phyloP scores from a whole-genome alignment of 2,797 vertebrate species.

The Ambastaia sidthimunki region DNA sequence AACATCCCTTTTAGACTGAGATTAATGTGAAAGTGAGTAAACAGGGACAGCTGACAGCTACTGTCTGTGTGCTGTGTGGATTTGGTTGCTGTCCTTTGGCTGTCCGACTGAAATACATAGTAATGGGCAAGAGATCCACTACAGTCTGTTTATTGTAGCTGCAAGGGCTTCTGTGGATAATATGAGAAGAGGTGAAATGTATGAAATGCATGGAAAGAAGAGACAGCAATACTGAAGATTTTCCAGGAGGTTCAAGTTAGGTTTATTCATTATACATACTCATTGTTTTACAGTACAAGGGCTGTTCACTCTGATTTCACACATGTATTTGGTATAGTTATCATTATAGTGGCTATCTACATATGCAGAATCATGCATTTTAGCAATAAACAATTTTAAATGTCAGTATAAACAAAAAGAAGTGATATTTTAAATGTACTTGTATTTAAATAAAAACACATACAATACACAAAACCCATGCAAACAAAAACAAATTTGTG shows the following conservation, averaged over 20 bases:
- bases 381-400: too few relatives aligned
- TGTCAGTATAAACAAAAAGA: too few relatives aligned
- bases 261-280: not conserved
- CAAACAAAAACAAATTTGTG: too few relatives aligned
- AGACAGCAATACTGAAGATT: not conserved
- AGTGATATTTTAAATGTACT: too few relatives aligned
- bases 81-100: slow-evolving; percentile 35
- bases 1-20: too few relatives aligned
- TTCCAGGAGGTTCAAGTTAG: not conserved
- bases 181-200: slow-evolving; percentile 26
- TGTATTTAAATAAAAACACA: too few relatives aligned
- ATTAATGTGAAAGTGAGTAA: slow-evolving; percentile 5
- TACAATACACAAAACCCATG: too few relatives aligned
- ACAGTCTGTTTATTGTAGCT: not conserved
- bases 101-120: slow-evolving; percentile 23
- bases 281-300: not conserved
- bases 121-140: slow-evolving; percentile 24
- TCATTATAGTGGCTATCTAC: too few relatives aligned
- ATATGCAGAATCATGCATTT: too few relatives aligned
- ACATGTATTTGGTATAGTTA: too few relatives aligned
- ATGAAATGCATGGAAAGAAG: slow-evolving; percentile 3
- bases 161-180: slow-evolving; percentile 6
- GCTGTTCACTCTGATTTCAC: too few relatives aligned
- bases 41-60: not conserved
- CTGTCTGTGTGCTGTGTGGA: not conserved